Percentiles rank a stretch among this genome's conserved stretches.
Conservation (phyloP, 2,797 vertebrate genomes). For the Catostomus latipinnis region DNA sequence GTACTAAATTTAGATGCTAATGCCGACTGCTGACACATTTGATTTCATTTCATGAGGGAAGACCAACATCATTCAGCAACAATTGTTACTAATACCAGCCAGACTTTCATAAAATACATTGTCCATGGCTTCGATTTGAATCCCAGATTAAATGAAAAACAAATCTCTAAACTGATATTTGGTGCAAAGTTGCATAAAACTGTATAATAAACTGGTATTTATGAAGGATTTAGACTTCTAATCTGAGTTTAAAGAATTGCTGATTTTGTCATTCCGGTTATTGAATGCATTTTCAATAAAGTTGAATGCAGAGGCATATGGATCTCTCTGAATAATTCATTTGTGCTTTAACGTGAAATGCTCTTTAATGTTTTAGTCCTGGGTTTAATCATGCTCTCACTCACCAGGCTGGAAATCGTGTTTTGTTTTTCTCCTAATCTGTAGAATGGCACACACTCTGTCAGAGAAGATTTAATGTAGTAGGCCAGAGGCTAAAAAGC, state of each 20-base stretch:
- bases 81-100: slow-evolving; percentile 29
- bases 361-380: neutral
- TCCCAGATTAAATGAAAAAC: neutral
- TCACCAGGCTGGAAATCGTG: neutral
- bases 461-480: neutral
- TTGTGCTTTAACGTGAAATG: neutral
- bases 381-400: neutral
- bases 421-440: neutral
- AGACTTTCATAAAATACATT: slow-evolving; percentile 17
- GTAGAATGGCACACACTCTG: neutral
- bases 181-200: neutral
- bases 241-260: neutral
- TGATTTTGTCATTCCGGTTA: too few relatives aligned
- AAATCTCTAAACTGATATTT: neutral
- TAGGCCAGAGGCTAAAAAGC: neutral
- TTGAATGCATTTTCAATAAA: too few relatives aligned
- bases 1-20: too few relatives aligned
- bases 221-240: too few relatives aligned
- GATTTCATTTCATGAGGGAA: too few relatives aligned
- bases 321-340: neutral
- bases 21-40: too few relatives aligned
- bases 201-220: neutral
- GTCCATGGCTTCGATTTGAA: neutral
- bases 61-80: neutral
- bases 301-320: too few relatives aligned